phyloP scores from a whole-genome alignment of 2,888 invertebrate species.

The Cenopis cana region DNA sequence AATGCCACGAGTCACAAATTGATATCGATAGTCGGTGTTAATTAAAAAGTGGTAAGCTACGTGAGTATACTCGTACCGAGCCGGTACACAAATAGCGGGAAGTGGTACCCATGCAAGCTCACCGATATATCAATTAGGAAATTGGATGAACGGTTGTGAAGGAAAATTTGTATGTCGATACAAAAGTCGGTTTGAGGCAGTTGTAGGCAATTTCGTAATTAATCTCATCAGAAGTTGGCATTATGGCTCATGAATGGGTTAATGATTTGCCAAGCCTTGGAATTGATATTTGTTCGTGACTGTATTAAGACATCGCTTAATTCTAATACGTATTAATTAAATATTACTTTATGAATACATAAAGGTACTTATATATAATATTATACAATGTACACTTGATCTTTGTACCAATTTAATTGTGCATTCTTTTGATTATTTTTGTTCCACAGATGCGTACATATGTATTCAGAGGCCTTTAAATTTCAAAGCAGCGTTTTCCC shows the following conservation, averaged over 20 bases:
- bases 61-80: conserved; percentile 2
- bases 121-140: conserved; percentile 73
- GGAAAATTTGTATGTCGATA: conserved; percentile 20
- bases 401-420: too few species aligned
- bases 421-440: too few species aligned
- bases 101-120: conserved; percentile 53
- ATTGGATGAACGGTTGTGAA: conserved; percentile 55
- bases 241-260: background rate
- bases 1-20: too few species aligned
- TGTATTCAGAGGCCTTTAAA: too few species aligned
- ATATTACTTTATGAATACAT: too few species aligned
- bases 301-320: background rate
- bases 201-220: background rate
- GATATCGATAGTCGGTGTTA: too few species aligned
- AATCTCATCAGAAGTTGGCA: background rate
- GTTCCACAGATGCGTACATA: too few species aligned
- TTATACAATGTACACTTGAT: too few species aligned
- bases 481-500: too few species aligned
- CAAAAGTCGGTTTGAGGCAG: background rate
- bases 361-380: too few species aligned
- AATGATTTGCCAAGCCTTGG: background rate
- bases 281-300: background rate
- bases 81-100: conserved; percentile 48
- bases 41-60: conserved; percentile 3
- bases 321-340: too few species aligned